Base-by-base conservation (phyloP, 2,113 vertebrate species). In the Leucopsar rothschildi region DNA sequence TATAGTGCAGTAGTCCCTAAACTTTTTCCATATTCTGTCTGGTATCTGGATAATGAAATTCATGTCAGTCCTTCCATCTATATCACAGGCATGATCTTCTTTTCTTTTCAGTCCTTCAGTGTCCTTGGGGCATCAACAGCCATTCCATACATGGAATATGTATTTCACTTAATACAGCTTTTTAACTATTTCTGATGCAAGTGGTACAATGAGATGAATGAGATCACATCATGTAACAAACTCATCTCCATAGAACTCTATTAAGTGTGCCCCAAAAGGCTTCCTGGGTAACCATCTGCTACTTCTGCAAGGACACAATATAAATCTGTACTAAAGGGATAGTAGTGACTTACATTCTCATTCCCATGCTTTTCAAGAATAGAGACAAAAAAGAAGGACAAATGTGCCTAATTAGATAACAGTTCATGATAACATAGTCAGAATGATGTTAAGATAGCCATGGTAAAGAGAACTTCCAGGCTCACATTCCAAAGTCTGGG, bases 1-100 rank as follows among this genome's bases (percentile, higher is more conserved):
- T 91, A 64, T 21, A 77, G 56, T 79, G 57, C 55, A 96, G n/a
- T 79, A 92, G 87, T 91, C 39, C 70, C 64, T 50, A 84, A 96
- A 92, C n/a, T 94, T 96, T n/a, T 92, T 66, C 56, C 73, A 53
- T 45, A 80, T 59, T 78, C 59, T 73, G 35, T 57, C 47, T 56
- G 79, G 44, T 33, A 87, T 61, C 52, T 91, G 92, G 68, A 71
- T 86, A 86, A 88, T 82, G 37, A 77, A 71, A 60, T 66, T 42
- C 44, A 45, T 21, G 10, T 24, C n/a, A 61, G 47, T 56, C 33
- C 59, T 79, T 60, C 24, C 15, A 57, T 53, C 63, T 47, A 9
- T 60, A 90, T 33, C 35, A 88, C 27, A 86, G 44, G 66, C 16
- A 17, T 10, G 27, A 86, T 53, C 29, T 12, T 40, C 39, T 68